These are phyloP conservation scores for Pammene fasciana DNA, from an alignment of 2,888 invertebrate genomes.

Conservation along the genomic window DNA sequence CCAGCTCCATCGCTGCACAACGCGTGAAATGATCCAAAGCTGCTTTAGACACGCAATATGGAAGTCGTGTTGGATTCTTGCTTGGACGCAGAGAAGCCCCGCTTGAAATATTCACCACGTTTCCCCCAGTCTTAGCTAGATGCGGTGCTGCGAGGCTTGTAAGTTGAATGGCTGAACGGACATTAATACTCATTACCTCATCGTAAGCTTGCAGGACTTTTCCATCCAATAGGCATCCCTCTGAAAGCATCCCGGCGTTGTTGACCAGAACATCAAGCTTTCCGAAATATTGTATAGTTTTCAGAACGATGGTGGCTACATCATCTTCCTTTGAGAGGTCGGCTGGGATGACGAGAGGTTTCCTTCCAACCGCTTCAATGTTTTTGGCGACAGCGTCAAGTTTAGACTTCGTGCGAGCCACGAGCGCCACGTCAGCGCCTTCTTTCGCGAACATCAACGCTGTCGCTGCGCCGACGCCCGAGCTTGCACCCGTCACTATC, in stretches of 20 bases:
- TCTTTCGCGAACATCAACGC: conserved; percentile 57
- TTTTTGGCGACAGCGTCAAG: conserved; percentile 47
- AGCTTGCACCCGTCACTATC: conserved; percentile 60
- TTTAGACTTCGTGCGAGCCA: conserved; percentile 53
- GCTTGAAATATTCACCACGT: conserved; percentile 62
- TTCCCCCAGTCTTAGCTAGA: conserved; percentile 55
- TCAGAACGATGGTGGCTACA: conserved; percentile 46
- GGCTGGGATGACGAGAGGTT: conserved; percentile 50
- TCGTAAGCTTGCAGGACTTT: conserved; percentile 53
- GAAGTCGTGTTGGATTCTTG: conserved; percentile 35
- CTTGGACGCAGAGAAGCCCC: conserved; percentile 42
- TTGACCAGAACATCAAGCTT: conserved; percentile 59
- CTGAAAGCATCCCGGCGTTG: conserved; percentile 53
- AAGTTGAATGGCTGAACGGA: conserved; percentile 52
- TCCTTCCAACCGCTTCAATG: conserved; percentile 48
- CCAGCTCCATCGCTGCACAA: conserved; percentile 86
- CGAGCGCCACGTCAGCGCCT: conserved; percentile 53
- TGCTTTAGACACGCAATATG: conserved; percentile 88
- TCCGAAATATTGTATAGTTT: conserved; percentile 53
- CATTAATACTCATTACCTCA: conserved; percentile 53
- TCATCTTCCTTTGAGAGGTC: conserved; percentile 57
- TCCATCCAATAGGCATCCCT: conserved; percentile 46
- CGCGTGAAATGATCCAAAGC: conserved; percentile 89
- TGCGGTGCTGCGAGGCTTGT: conserved; percentile 54
- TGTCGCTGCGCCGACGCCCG: conserved; percentile 62